A percentile compares a stretch with the other conserved stretches of the same genome.
Evolutionary conservation across 2,797 vertebrate genomes (phyloP).

Genomic region (Pangasius macronema): DNA sequence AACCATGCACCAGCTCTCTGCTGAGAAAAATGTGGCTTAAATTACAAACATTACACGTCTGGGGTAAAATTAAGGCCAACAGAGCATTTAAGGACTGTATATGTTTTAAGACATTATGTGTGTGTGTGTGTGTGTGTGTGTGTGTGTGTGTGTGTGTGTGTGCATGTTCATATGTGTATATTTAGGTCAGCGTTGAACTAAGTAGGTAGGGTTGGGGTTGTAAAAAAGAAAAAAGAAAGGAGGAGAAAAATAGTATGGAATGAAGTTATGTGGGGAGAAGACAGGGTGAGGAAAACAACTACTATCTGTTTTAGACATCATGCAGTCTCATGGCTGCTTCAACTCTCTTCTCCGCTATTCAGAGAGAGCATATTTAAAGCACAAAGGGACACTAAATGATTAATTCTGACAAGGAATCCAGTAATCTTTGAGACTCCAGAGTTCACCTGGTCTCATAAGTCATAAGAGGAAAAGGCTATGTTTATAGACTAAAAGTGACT

Average conservation of each 20-base stretch:
- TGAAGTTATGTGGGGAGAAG: background rate
- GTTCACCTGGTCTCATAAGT: background rate
- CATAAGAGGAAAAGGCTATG: background rate
- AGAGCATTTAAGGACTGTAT: background rate
- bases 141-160: background rate
- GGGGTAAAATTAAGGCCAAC: background rate
- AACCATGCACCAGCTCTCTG: background rate
- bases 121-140: background rate
- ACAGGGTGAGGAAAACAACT: slow-evolving; percentile 19
- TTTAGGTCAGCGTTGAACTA: background rate
- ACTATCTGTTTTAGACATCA: slow-evolving; percentile 29
- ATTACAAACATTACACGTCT: background rate
- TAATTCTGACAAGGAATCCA: slow-evolving; percentile 24
- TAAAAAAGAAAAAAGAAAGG: background rate
- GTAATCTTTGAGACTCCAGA: slow-evolving; percentile 19
- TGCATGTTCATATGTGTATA: background rate
- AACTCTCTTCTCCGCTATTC: slow-evolving; percentile 9
- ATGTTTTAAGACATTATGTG: background rate
- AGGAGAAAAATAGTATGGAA: background rate
- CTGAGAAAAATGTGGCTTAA: background rate
- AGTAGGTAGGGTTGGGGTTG: background rate
- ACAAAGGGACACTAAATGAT: slow-evolving; percentile 2
- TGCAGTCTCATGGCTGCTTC: slow-evolving; percentile 7
- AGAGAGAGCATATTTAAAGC: background rate
- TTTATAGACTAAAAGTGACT: background rate